Base-by-base conservation (phyloP, 2,113 vertebrate genomes). In the Heterochromis multidens region DNA sequence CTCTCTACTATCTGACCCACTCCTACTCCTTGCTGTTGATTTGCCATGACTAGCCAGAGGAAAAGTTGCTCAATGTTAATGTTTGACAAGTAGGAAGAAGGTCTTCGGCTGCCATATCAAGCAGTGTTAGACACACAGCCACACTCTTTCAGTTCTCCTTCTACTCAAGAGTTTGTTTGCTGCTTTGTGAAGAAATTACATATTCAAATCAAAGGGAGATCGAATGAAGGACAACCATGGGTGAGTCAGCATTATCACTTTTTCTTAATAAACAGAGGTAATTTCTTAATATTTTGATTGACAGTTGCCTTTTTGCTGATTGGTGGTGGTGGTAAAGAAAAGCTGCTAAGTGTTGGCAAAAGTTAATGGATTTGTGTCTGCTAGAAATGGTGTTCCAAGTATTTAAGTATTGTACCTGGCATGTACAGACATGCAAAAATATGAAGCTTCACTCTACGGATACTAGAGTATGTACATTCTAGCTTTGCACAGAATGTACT, bases 41-140 rank as follows among this genome's bases (percentile, higher is more conserved):
- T 92, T 94, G 94, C 82, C 91, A 87, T 88, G 92, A 95, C 93
- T 87, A 72, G 93, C 90, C 82, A 35, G 43, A 89, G 77, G 80
- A 93, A 91, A 88, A 83, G 86, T 89, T 94, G 85, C 92, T 91
- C 89, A 94, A 93, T 91, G 94, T 93, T 95, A 95, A 95, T 95
- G 89, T 95, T 95, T 95, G 88, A 94, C 94, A 91, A 95, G 88
- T 62, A 92, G 92, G 92, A 94, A 93, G 91, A 91, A 93, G 91
- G 85, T 83, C 85, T 77, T 21, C 33, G n/a, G 60, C 85, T 78
- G 83, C 59, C 62, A 77, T 89, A 84, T 62, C 59, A 46, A 40
- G 60, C 16, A 9, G 58, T 63, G 76, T 72, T 56, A 63, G 81
- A 90, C 61, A 87, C 60, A 54, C 65, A 27, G 62, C 80, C 57